Evolutionary conservation across 2,888 invertebrate genomes (phyloP).

Genomic region (Heliothis peltigera): DNA sequence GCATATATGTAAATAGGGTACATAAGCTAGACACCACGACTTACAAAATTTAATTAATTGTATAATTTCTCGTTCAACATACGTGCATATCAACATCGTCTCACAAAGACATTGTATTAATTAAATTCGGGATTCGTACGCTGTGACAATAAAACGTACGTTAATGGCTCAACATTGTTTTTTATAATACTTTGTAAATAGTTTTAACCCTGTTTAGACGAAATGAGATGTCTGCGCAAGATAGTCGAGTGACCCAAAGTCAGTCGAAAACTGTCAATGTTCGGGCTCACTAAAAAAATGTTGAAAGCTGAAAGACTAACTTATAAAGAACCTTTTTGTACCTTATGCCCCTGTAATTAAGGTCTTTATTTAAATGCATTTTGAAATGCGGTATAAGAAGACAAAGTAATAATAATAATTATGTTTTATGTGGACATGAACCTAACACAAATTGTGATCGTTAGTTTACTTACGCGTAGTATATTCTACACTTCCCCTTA

Average conservation of each 20-base stretch:
- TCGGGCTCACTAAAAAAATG: background rate
- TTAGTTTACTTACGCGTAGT: background rate
- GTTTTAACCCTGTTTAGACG: constrained; percentile 1
- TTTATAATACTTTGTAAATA: background rate
- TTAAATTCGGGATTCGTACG: constrained; percentile 54
- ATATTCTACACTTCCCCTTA: background rate
- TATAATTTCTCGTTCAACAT: constrained; percentile 56
- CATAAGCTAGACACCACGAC: constrained; percentile 38
- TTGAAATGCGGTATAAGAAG: no score
- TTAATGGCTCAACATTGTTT: constrained; percentile 18
- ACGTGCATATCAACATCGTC: constrained; percentile 53
- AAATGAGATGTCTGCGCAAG: constrained; percentile 5
- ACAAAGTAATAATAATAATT: no score
- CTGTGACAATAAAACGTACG: constrained; percentile 39
- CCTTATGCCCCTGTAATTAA: no score
- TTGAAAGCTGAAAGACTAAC: background rate
- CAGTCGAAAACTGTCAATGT: constrained; percentile 2
- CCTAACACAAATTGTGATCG: no score
- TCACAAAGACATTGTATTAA: constrained; percentile 58
- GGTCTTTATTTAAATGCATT: no score
- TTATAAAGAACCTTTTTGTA: background rate
- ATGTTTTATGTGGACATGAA: no score
- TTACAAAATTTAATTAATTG: constrained; percentile 60
- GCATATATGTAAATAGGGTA: constrained; percentile 34
- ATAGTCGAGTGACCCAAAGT: background rate